These are phyloP conservation scores for Anthopleura xanthogrammica DNA, from an alignment of 92 coral and sea anemone species.

Conservation along the genomic window DNA sequence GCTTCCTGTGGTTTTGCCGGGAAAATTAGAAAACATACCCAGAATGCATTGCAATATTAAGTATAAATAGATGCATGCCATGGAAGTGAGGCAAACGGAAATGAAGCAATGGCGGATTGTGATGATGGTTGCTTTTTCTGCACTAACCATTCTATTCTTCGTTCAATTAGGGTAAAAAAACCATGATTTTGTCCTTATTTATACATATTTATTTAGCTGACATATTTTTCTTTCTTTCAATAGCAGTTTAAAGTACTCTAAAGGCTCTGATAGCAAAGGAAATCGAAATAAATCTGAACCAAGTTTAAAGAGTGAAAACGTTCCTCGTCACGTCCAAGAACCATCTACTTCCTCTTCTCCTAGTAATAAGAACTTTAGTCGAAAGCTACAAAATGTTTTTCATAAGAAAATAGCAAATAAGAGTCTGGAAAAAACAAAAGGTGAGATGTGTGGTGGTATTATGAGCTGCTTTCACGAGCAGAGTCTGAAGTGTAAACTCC, in stretches of 20 bases:
- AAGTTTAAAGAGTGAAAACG: neutral
- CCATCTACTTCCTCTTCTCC: conserved; percentile 11
- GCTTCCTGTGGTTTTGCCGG: conserved; percentile 2
- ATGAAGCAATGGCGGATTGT: conserved; percentile 62
- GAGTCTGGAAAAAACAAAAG: neutral
- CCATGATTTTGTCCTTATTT: neutral
- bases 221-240: neutral
- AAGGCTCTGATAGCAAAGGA: conserved; percentile 2
- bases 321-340: neutral
- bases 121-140: conserved; percentile 12
- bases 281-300: conserved; percentile 13
- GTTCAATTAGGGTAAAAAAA: conserved; percentile 37
- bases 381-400: conserved; percentile 11
- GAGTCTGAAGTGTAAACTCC: too few relatives aligned
- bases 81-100: conserved; percentile 51
- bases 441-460: neutral
- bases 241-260: conserved; percentile 11
- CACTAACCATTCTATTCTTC: conserved; percentile 28
- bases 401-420: conserved; percentile 8
- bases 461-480: too few relatives aligned
- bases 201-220: too few relatives aligned
- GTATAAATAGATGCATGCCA: neutral
- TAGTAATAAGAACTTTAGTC: conserved; percentile 16
- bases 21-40: conserved; percentile 9
- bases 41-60: conserved; percentile 14